A percentile compares a stretch with the other conserved stretches of the same genome.
Evolutionary conservation across 2,113 vertebrate genomes (phyloP).

Genomic region (Syngnathoides biaculeatus): DNA sequence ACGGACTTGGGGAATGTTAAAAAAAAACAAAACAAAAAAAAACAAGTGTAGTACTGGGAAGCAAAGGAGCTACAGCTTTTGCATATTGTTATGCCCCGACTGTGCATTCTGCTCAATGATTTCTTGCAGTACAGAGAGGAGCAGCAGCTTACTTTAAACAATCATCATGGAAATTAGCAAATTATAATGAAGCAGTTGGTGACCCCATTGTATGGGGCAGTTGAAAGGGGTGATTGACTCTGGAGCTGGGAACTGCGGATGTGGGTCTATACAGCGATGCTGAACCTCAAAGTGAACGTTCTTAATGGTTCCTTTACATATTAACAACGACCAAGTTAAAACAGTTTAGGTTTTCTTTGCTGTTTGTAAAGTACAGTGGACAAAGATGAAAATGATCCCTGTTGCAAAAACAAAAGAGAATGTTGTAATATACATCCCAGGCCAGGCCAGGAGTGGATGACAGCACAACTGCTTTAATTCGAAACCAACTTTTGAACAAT

Average conservation of each 20-base stretch:
- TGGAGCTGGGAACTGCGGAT: constrained; percentile 34
- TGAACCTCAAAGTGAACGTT: constrained; percentile 24
- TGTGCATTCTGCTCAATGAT: constrained; percentile 40
- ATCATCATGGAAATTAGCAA: constrained; percentile 73
- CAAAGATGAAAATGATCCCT: background rate
- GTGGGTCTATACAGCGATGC: constrained; percentile 35
- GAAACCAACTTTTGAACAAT: background rate
- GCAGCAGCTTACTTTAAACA: constrained; percentile 61
- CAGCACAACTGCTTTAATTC: background rate
- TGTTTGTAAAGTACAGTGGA: background rate
- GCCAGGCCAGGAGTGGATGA: background rate
- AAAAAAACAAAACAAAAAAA: too few relatives aligned
- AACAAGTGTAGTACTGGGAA: constrained; percentile 21
- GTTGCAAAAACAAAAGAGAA: background rate
- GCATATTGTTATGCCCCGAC: constrained; percentile 40
- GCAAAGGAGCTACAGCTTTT: constrained; percentile 35
- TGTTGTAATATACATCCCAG: too few relatives aligned
- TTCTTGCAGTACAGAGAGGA: constrained; percentile 38
- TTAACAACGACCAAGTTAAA: background rate
- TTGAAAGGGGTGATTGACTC: constrained; percentile 57
- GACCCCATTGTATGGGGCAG: constrained; percentile 55
- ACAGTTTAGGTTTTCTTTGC: background rate
- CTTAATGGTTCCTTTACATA: background rate
- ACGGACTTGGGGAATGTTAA: constrained; percentile 39
- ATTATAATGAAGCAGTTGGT: constrained; percentile 60